Base-by-base conservation (phyloP, 2,888 invertebrate species). In the Gibbula magus region DNA sequence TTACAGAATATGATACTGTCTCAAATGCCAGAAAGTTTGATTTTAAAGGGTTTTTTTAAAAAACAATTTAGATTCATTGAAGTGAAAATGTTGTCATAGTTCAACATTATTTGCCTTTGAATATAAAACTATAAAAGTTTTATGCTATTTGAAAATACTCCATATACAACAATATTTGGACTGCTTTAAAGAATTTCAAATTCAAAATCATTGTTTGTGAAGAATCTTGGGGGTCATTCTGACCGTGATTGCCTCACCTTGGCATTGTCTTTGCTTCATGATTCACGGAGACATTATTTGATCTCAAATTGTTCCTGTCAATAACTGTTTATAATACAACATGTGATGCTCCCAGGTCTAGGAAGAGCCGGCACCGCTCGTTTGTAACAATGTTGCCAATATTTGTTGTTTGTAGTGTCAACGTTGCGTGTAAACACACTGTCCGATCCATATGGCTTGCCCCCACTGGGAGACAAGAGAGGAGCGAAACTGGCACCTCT, bases 371-470 rank as follows among this genome's bases (percentile, higher is more conserved):
- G 61, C 10, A 7, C 61, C 29, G 29, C 13, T 29, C 25, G 25
- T 61, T 61, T 61, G 61, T 61, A 29, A 61, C 61, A 61, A 61
- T 61, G 61, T 61, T 13, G 29, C 29, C 61, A 61, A 61, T 61
- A 61, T 61, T 61, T 61, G 61, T 61, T 61, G 61, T 61, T 61
- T 61, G 16, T 25, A 61, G 61, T 61, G 61, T 61, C 61, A 61
- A 61, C 61, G 2, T 29, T 29, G 29, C n/a, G 61, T 29, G 61
- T 61, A 22, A 61, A 61, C 25, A 61, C 61, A n/a, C 25, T 29
- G 29, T 29, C 29, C 61, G 29, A 61, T 61, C 61, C 29, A 61
- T 29, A 61, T 29, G 16, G 61, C 61, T 61, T 29, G 25, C 61
- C 25, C 16, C 29, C 61, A 29, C 22, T 29, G 29, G 25, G 29